Base-by-base conservation (phyloP, 2,888 invertebrate genomes). In the Petrophora chlorosata region DNA sequence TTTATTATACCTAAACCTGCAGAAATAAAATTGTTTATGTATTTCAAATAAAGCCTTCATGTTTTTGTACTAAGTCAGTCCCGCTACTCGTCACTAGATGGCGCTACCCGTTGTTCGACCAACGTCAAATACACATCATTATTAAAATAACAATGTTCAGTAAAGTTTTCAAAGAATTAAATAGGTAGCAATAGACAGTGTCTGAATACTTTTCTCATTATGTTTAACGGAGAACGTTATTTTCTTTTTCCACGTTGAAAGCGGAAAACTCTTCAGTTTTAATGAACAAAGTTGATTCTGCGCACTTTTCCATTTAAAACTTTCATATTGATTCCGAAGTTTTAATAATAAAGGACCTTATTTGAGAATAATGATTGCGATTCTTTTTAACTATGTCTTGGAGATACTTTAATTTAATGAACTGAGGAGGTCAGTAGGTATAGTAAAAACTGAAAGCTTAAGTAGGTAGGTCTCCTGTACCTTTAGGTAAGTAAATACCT, bases 251-350 rank as follows among this genome's bases (percentile, higher is more conserved):
- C 64, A 26, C 68, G 69, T 62, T 59, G 66, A 61, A 56, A 64
- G 65, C 64, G 66, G 61, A 57, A 73, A 75, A 76, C 76, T 81
- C 77, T 70, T 71, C 79, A 76, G 75, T 80, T 84, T 80, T 86
- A 86, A 85, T 85, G 83, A 85, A 85, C 76, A 79, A 84, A 85
- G 81, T 85, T 85, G 70, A 71, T 61, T 68, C 70, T 67, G 63
- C 70, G 64, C 73, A 81, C 78, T 84, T 85, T 85, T 84, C 82
- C 84, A 83, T 86, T 86, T 82, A 81, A 78, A 84, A 85, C 71
- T 85, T 85, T 69, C 70, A 68, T 77, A 77, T 82, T 79, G 79
- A 78, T 79, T 79, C 69, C 65, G 63, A 81, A 84, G 70, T 81
- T 82, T 76, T 43, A 68, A 67, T 76, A 74, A 76, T 72, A 79